A percentile compares a stretch with the other conserved stretches of the same genome.
Evolutionary conservation across 2,888 invertebrate species (phyloP).

Genomic region (Eretmocerus hayati): DNA sequence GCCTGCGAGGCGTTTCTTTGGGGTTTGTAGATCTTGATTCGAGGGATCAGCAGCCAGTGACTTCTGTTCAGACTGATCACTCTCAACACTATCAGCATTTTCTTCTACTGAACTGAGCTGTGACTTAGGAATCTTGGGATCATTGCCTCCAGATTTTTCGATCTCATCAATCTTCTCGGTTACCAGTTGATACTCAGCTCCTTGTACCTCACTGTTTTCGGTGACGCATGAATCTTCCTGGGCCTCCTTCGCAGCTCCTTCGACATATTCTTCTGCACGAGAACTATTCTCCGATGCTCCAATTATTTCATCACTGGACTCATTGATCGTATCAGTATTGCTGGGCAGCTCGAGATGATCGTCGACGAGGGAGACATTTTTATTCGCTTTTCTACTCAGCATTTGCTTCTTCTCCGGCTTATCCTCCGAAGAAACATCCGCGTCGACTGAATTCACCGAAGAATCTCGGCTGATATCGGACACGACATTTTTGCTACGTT

Average conservation of each 20-base stretch:
- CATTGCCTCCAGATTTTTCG: neutral
- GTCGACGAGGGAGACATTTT: conserved; percentile 25
- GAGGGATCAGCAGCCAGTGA: conserved; percentile 16
- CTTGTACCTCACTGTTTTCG: neutral
- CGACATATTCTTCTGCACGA: neutral
- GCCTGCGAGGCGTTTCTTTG: conserved; percentile 34
- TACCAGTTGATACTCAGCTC: neutral
- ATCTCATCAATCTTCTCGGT: neutral
- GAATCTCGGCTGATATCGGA: conserved; percentile 1
- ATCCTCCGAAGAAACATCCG: neutral
- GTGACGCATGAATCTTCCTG: neutral
- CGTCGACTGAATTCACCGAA: conserved; percentile 5
- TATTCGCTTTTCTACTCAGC: conserved; percentile 16
- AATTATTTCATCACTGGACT: neutral
- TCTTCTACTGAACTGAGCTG: conserved; percentile 4
- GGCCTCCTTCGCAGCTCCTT: neutral
- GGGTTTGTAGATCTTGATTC: conserved; percentile 28
- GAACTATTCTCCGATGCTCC: neutral
- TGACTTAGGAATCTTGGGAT: neutral
- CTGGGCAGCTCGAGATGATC: conserved; percentile 26
- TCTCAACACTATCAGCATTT: conserved; percentile 6
- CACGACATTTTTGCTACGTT: conserved; percentile 4
- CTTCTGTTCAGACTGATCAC: neutral
- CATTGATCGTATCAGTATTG: conserved; percentile 3
- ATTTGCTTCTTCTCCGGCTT: neutral